phyloP scores from a whole-genome alignment of 2,797 vertebrate species.

The Brotula barbata region DNA sequence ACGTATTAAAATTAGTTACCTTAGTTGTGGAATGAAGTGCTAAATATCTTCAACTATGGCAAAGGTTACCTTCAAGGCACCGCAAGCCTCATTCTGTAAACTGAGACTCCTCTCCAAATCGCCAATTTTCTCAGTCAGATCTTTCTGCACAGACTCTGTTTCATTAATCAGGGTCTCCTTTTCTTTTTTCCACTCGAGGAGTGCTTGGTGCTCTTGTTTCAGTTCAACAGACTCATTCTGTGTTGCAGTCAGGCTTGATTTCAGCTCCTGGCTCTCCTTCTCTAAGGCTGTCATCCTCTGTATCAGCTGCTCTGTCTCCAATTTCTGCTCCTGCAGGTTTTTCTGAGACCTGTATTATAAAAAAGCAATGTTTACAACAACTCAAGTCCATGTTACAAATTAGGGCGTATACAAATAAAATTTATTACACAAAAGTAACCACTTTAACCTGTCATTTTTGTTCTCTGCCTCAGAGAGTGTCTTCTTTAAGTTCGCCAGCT shows the following conservation, averaged over 20 bases:
- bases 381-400: background rate
- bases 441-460: conserved; percentile 72
- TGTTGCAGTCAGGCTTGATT: conserved; percentile 66
- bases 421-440: background rate
- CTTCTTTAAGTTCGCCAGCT: conserved; percentile 80
- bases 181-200: conserved; percentile 85
- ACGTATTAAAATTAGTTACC: background rate
- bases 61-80: conserved; percentile 57
- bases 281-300: conserved; percentile 68
- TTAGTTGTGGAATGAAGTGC: background rate
- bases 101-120: conserved; percentile 77
- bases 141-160: conserved; percentile 79
- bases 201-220: conserved; percentile 73
- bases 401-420: background rate
- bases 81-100: conserved; percentile 66
- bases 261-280: conserved; percentile 77
- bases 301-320: conserved; percentile 78
- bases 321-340: conserved; percentile 83
- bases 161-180: conserved; percentile 78
- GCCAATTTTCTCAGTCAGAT: conserved; percentile 73
- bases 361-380: background rate
- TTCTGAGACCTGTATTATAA: conserved; percentile 65
- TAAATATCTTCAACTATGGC: background rate
- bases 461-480: conserved; percentile 81
- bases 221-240: conserved; percentile 79